These are phyloP conservation scores for Aythya baeri DNA, from an alignment of 2,113 vertebrate genomes.

Conservation along the genomic window DNA sequence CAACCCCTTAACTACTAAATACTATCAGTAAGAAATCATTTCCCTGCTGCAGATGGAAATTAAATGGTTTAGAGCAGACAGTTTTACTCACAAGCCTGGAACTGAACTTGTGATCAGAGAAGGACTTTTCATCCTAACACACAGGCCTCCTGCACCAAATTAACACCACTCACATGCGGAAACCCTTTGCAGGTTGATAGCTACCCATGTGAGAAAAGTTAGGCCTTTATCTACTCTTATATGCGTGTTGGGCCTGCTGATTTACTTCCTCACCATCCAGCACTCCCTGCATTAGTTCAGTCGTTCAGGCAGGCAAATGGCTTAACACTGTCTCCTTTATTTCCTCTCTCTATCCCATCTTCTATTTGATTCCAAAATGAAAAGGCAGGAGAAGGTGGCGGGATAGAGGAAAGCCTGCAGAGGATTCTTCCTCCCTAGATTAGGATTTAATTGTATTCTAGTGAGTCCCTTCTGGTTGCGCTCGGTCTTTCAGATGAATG, in stretches of 20 bases:
- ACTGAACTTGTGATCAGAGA: neutral
- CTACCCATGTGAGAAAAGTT: neutral
- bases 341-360: neutral
- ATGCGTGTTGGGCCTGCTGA: neutral
- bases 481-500: slow-evolving; percentile 66
- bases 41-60: neutral
- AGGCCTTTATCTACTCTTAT: neutral
- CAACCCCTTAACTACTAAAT: neutral
- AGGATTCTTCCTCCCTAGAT: slow-evolving; percentile 50
- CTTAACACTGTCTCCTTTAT: neutral
- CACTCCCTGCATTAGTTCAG: neutral
- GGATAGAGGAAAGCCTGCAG: neutral
- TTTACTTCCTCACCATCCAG: neutral
- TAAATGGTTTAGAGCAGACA: neutral
- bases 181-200: neutral
- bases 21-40: neutral
- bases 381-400: neutral
- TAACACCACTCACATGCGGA: neutral
- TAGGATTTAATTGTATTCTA: slow-evolving; percentile 72
- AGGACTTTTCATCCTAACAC: neutral
- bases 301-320: neutral
- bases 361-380: neutral
- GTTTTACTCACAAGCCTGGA: neutral
- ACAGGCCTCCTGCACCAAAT: neutral
- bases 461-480: slow-evolving; percentile 60